A percentile compares a stretch with the other conserved stretches of the same genome.
Evolutionary conservation across 2,113 vertebrate genomes (phyloP).

Genomic region (Lagopus leucura): DNA sequence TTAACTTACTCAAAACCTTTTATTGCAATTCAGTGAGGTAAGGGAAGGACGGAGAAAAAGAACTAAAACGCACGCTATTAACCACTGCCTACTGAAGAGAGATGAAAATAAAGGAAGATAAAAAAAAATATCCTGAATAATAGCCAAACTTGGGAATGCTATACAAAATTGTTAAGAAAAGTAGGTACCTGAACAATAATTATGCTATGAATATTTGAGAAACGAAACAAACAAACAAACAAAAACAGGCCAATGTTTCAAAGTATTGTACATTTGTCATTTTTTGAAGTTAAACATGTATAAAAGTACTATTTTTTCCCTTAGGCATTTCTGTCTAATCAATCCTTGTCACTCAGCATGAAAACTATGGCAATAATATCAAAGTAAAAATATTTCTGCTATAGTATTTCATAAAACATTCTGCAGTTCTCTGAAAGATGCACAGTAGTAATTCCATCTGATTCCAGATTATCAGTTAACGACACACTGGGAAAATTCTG

Average conservation of each 20-base stretch:
- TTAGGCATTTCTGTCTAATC: not conserved
- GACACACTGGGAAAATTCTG: not conserved
- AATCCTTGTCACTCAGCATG: not conserved
- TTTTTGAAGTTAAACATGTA: not conserved
- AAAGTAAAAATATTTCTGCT: not conserved
- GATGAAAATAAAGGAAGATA: not conserved
- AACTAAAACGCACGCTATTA: not conserved
- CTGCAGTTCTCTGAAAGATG: not conserved
- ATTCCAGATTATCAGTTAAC: not conserved
- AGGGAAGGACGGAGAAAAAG: not conserved
- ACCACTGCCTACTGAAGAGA: not conserved
- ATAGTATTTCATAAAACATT: not conserved
- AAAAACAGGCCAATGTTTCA: not conserved
- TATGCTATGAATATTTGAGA: not conserved
- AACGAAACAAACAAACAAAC: not conserved
- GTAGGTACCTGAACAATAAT: not conserved
- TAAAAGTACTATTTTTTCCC: not conserved
- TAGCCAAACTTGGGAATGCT: not conserved
- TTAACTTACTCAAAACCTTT: not conserved
- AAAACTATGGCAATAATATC: not conserved
- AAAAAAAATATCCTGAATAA: not conserved
- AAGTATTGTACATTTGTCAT: not conserved
- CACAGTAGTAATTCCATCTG: not conserved
- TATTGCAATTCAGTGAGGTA: not conserved
- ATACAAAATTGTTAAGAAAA: not conserved